These are phyloP conservation scores for Muscicapa striata DNA, from an alignment of 2,797 vertebrate species.

Conservation along the genomic window DNA sequence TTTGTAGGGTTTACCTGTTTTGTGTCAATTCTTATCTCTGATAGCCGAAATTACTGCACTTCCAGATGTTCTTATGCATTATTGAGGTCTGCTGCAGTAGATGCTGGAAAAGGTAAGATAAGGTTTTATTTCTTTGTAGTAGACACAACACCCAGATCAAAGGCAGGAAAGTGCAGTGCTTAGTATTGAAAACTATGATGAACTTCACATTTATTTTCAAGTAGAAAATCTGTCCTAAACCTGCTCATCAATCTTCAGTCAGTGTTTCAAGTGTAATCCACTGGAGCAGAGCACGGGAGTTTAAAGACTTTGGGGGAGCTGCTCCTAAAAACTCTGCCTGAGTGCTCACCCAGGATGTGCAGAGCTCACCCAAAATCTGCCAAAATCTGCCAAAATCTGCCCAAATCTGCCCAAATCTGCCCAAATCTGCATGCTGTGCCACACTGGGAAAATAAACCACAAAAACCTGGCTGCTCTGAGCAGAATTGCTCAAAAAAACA, in stretches of 20 bases:
- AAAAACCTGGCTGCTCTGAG: background rate
- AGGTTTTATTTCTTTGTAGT: slow-evolving; percentile 89
- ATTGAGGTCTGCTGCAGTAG: slow-evolving; percentile 85
- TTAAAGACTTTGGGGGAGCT: background rate
- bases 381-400: too few species aligned
- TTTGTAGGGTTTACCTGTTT: slow-evolving; percentile 89
- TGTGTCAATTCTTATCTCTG: slow-evolving; percentile 87
- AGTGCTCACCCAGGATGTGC: background rate
- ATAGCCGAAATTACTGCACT: slow-evolving; percentile 84
- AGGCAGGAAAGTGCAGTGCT: slow-evolving; percentile 81
- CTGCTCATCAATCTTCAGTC: slow-evolving; percentile 77
- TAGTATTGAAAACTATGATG: slow-evolving; percentile 82
- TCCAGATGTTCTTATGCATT: slow-evolving; percentile 86
- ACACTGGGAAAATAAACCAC: fast-evolving
- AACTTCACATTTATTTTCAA: slow-evolving; percentile 83
- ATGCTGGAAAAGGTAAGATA: slow-evolving; percentile 88
- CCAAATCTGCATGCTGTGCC: background rate
- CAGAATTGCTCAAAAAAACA: background rate
- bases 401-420: background rate
- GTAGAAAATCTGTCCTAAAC: slow-evolving; percentile 76
- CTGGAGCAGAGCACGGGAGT: background rate
- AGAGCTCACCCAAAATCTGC: background rate
- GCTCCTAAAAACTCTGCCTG: background rate
- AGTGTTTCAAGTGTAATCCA: slow-evolving; percentile 74
- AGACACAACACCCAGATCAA: slow-evolving; percentile 87